Evolutionary conservation across 2,888 invertebrate species (phyloP).

Genomic region (Sussaba pulchella): DNA sequence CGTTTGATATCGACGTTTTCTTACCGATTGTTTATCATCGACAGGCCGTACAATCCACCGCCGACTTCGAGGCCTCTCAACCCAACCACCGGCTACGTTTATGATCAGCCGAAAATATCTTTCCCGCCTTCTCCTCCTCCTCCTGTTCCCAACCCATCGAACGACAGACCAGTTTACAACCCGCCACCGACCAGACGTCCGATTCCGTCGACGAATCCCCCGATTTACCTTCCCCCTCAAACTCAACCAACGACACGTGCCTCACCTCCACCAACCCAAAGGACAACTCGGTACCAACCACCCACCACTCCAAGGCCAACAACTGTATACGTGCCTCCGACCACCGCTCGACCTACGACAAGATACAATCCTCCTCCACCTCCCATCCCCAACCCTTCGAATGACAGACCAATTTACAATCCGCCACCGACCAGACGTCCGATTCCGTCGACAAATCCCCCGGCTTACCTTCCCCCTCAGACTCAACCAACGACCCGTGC

Average conservation of each 20-base stretch:
- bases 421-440: constrained; percentile 15
- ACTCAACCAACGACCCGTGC: constrained; percentile 36
- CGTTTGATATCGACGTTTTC: no score
- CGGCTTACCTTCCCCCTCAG: constrained; percentile 43
- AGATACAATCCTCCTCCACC: constrained; percentile 30
- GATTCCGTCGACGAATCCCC: constrained; percentile 43
- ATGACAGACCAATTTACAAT: background rate
- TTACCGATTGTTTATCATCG: background rate
- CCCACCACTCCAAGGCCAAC: constrained; percentile 47
- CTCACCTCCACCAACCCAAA: constrained; percentile 48
- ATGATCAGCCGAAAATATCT: constrained; percentile 54
- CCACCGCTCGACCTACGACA: constrained; percentile 35
- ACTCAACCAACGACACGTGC: constrained; percentile 40
- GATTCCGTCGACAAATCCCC: constrained; percentile 38
- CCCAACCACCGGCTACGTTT: constrained; percentile 53
- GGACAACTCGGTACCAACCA: constrained; percentile 46
- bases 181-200: constrained; percentile 17
- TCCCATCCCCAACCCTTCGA: background rate
- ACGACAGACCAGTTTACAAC: constrained; percentile 13
- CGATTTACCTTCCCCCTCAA: constrained; percentile 29
- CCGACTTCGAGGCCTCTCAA: constrained; percentile 18
- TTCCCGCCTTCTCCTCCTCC: constrained; percentile 44
- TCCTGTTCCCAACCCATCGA: constrained; percentile 64
- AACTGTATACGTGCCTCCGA: constrained; percentile 49
- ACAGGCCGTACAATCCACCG: constrained; percentile 34